phyloP scores from a whole-genome alignment of 2,113 vertebrate genomes.

The Cochlearius cochlearius region DNA sequence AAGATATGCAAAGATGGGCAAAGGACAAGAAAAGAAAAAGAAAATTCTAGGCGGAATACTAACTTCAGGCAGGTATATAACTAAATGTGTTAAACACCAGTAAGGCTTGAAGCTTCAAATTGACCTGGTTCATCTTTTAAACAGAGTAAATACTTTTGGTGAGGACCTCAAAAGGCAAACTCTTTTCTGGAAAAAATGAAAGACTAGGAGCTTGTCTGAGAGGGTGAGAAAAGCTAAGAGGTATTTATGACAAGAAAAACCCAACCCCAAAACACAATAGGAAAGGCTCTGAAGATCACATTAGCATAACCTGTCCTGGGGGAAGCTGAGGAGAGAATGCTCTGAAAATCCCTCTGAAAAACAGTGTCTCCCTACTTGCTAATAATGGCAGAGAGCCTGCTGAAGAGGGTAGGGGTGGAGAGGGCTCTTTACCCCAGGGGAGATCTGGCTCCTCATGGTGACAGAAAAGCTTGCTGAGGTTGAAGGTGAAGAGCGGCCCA shows the following conservation, averaged over 20 bases:
- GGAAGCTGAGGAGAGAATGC: neutral
- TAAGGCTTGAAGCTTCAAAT: neutral
- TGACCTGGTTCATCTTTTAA: neutral
- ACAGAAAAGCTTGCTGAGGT: neutral
- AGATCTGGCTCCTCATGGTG: neutral
- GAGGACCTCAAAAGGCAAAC: neutral
- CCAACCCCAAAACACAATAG: neutral
- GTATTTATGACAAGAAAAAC: too few relatives aligned
- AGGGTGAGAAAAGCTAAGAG: neutral
- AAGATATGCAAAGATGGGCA: neutral
- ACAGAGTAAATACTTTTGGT: neutral
- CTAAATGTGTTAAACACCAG: neutral
- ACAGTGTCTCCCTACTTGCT: neutral
- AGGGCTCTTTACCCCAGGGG: neutral
- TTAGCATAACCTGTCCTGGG: neutral
- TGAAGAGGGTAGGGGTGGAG: neutral
- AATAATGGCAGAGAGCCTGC: neutral
- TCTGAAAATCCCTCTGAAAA: neutral
- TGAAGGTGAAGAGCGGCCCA: neutral
- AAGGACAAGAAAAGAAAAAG: neutral
- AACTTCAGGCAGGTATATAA: neutral
- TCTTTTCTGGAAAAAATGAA: neutral
- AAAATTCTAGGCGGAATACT: neutral
- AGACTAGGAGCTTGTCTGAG: neutral
- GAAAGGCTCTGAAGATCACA: neutral